Percentiles rank a stretch among this genome's conserved stretches.
These are phyloP conservation scores for Salpingus planirostris DNA, from an alignment of 2,888 invertebrate species.

Conservation along the genomic window DNA sequence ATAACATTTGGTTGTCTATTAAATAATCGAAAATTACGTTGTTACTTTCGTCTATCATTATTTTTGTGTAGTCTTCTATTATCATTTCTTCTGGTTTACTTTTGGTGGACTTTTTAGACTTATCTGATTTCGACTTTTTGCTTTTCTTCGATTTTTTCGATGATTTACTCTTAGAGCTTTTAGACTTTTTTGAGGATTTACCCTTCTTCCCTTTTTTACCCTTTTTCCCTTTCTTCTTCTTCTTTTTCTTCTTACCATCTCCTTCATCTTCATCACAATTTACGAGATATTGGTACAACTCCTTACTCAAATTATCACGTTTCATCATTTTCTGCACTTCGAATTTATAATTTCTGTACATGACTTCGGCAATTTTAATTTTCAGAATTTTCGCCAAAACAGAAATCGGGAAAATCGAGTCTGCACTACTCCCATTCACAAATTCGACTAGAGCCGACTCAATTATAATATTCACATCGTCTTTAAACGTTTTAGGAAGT, in stretches of 20 bases:
- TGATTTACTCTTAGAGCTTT: neutral
- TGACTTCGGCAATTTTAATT: slow-evolving; percentile 24
- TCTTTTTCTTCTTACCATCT: slow-evolving; percentile 4
- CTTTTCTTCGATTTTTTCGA: slow-evolving; percentile 1
- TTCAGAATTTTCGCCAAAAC: slow-evolving; percentile 21
- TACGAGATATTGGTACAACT: slow-evolving; percentile 18
- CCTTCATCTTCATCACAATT: slow-evolving; percentile 11
- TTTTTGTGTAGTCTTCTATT: slow-evolving; percentile 17
- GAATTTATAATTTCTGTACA: slow-evolving; percentile 22
- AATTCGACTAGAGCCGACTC: neutral
- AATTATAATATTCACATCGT: neutral
- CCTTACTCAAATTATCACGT: slow-evolving; percentile 17
- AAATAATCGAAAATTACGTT: slow-evolving; percentile 23
- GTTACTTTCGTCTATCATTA: slow-evolving; percentile 18
- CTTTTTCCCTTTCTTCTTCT: slow-evolving; percentile 4
- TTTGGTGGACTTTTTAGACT: slow-evolving; percentile 3
- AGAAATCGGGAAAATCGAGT: neutral
- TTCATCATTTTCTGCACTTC: slow-evolving; percentile 19
- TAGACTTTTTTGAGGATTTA: slow-evolving; percentile 6
- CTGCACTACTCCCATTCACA: too few species aligned
- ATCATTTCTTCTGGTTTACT: slow-evolving; percentile 6
- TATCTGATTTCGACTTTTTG: slow-evolving; percentile 6
- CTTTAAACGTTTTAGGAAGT: slow-evolving; percentile 2
- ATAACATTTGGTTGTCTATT: slow-evolving; percentile 22
- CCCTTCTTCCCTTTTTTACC: slow-evolving; percentile 6